These are phyloP conservation scores for Catocala sponsa DNA, from an alignment of 2,888 invertebrate species.

Conservation along the genomic window DNA sequence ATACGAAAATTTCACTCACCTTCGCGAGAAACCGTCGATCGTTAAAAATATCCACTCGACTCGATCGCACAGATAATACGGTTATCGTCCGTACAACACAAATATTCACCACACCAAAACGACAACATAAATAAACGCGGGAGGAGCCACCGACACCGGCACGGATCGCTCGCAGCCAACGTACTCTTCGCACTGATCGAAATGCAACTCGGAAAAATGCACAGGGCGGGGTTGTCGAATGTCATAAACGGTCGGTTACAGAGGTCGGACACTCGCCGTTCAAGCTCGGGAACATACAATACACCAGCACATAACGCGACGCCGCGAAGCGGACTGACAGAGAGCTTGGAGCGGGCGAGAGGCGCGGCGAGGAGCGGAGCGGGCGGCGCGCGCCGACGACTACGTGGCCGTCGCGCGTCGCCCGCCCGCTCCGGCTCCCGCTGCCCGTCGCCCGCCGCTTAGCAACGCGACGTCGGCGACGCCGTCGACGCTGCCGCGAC, in stretches of 20 bases:
- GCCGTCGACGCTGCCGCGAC: constrained; percentile 48
- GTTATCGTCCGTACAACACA: constrained; percentile 86
- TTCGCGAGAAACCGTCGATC: constrained; percentile 75
- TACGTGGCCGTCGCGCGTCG: constrained; percentile 50
- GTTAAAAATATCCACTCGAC: constrained; percentile 84
- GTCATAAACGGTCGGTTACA: constrained; percentile 84
- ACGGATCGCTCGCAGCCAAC: constrained; percentile 69
- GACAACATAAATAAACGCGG: constrained; percentile 87
- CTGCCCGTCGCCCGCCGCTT: constrained; percentile 53
- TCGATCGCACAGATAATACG: constrained; percentile 86
- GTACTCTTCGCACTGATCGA: constrained; percentile 80
- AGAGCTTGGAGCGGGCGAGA: constrained; percentile 51
- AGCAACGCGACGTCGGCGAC: constrained; percentile 45
- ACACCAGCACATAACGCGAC: constrained; percentile 72
- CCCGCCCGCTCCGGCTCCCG: constrained; percentile 40
- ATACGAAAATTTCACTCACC: constrained; percentile 76
- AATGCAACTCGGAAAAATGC: constrained; percentile 83
- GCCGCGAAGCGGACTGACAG: constrained; percentile 79
- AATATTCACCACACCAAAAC: constrained; percentile 87
- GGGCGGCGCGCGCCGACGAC: constrained; percentile 60
- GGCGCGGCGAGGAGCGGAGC: constrained; percentile 63
- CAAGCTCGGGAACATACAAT: constrained; percentile 59
- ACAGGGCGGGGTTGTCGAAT: constrained; percentile 87
- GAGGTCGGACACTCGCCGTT: constrained; percentile 82
- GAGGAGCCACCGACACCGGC: constrained; percentile 72